Conservation (phyloP, 2,888 invertebrate genomes). For the Saturnia japonica region DNA sequence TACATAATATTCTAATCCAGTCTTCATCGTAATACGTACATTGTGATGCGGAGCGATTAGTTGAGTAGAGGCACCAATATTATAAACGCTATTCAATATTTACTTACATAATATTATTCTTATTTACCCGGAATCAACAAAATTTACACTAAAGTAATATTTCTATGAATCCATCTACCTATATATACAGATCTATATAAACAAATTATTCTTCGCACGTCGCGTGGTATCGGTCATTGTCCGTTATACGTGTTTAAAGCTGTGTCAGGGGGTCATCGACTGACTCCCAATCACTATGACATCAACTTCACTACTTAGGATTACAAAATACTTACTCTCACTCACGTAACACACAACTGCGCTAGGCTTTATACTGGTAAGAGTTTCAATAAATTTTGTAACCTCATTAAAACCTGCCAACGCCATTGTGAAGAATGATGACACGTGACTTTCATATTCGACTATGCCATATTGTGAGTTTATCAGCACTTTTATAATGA, state of each 20-base stretch:
- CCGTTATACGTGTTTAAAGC: conserved; percentile 57
- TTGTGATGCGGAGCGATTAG: background rate
- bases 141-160: background rate
- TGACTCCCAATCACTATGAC: conserved; percentile 72
- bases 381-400: conserved; percentile 55
- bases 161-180: conserved; percentile 9
- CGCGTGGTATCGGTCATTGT: conserved; percentile 44
- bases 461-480: conserved; percentile 39
- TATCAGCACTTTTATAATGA: conserved; percentile 35
- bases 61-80: background rate
- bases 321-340: conserved; percentile 76
- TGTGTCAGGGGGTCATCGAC: conserved; percentile 77
- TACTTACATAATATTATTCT: conserved; percentile 2
- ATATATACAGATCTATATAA: conserved; percentile 6
- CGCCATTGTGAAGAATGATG: conserved; percentile 43
- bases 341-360: conserved; percentile 67
- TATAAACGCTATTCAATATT: background rate
- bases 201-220: conserved; percentile 1
- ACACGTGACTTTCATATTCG: conserved; percentile 45
- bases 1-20: too few species aligned
- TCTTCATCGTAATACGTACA: background rate
- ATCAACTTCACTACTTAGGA: conserved; percentile 68
- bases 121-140: background rate
- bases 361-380: conserved; percentile 47
- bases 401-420: conserved; percentile 47